These are phyloP conservation scores for Danaus melanippus DNA, from an alignment of 1,140 invertebrate species.

Conservation along the genomic window DNA sequence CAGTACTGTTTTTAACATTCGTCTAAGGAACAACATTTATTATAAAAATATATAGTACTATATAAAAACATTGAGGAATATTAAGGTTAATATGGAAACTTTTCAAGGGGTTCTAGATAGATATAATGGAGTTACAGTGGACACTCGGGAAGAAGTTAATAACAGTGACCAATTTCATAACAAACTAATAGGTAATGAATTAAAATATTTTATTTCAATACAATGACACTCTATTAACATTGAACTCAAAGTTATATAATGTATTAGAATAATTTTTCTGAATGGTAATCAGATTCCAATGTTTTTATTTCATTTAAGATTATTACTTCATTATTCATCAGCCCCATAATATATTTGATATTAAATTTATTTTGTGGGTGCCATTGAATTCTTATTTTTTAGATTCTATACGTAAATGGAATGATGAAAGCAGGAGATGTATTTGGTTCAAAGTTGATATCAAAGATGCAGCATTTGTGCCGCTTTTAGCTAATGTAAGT, in stretches of 20 bases:
- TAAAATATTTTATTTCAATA: too few relatives aligned
- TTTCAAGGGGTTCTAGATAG: conserved; percentile 75
- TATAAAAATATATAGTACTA: too few relatives aligned
- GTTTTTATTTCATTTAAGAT: background rate
- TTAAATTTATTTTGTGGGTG: background rate
- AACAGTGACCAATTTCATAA: conserved; percentile 63
- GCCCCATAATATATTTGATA: background rate
- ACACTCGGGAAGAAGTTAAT: conserved; percentile 75
- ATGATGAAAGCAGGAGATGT: conserved; percentile 75
- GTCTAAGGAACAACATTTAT: too few relatives aligned
- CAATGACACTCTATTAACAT: too few relatives aligned
- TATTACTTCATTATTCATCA: background rate
- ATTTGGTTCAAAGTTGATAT: conserved; percentile 88
- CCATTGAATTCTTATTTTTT: conserved; percentile 14
- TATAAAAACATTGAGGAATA: too few relatives aligned
- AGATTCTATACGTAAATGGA: conserved; percentile 85
- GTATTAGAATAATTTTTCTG: too few relatives aligned
- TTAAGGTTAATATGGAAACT: conserved; percentile 10
- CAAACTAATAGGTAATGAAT: conserved; percentile 73
- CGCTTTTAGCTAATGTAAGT: conserved; percentile 79
- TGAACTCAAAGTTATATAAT: too few relatives aligned
- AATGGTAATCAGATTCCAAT: too few relatives aligned
- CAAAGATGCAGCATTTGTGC: conserved; percentile 82
- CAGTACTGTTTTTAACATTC: too few relatives aligned
- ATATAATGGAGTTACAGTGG: conserved; percentile 80